Conservation (phyloP, 37 sponge, comb jelly and placozoan genomes). For the Agelas oroides region DNA sequence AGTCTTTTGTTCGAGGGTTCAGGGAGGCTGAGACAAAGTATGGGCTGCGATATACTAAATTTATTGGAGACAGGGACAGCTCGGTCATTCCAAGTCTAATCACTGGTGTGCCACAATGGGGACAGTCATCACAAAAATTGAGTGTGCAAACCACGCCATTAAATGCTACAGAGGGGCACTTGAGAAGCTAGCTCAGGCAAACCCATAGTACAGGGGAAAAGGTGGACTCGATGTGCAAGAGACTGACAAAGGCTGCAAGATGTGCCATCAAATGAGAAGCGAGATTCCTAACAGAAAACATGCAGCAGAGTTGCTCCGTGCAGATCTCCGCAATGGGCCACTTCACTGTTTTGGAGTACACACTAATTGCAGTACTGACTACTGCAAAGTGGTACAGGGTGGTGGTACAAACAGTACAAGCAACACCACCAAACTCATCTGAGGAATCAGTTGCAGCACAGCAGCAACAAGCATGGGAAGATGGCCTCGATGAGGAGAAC, state of each 20-base stretch:
- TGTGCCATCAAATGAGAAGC: slow-evolving; percentile 47
- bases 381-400: neutral
- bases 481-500: too few relatives aligned
- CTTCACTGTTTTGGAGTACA: slow-evolving; percentile 42
- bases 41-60: slow-evolving; percentile 46
- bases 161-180: slow-evolving; percentile 42
- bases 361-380: slow-evolving; percentile 43
- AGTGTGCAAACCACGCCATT: slow-evolving; percentile 48
- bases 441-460: too few relatives aligned
- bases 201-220: slow-evolving; percentile 36
- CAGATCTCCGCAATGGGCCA: slow-evolving; percentile 33
- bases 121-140: slow-evolving; percentile 27
- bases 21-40: slow-evolving; percentile 29
- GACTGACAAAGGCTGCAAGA: slow-evolving; percentile 39
- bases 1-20: slow-evolving; percentile 61
- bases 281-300: neutral
- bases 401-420: too few relatives aligned
- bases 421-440: too few relatives aligned
- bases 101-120: slow-evolving; percentile 18
- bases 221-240: slow-evolving; percentile 2
- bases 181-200: slow-evolving; percentile 28
- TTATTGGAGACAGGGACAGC: slow-evolving; percentile 53
- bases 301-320: neutral
- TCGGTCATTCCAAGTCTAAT: slow-evolving; percentile 11
- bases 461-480: too few relatives aligned